These are phyloP conservation scores for Lordiphosa stackelbergi DNA, from an alignment of 1,140 invertebrate species.

Conservation along the genomic window DNA sequence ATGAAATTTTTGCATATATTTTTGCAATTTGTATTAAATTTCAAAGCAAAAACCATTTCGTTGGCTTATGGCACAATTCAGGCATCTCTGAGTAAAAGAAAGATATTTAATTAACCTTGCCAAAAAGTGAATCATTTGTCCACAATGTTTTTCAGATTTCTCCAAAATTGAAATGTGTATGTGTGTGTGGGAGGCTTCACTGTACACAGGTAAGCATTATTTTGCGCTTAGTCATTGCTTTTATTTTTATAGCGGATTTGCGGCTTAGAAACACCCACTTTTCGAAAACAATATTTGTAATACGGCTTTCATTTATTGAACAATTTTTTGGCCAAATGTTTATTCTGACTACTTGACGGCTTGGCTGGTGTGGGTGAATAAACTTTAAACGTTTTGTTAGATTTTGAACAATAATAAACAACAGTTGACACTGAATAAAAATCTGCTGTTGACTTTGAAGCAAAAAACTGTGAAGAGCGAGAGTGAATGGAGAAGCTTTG, in stretches of 20 bases:
- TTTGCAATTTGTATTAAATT: constrained; percentile 15
- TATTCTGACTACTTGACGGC: constrained; percentile 40
- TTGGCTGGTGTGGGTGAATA: constrained; percentile 65
- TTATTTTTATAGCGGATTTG: constrained; percentile 64
- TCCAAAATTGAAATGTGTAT: constrained; percentile 47
- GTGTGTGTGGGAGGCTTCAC: constrained; percentile 29
- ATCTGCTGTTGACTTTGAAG: constrained; percentile 60
- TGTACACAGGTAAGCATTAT: constrained; percentile 36
- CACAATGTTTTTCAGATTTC: constrained; percentile 41
- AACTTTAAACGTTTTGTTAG: constrained; percentile 42
- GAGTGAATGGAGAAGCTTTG: constrained; percentile 40
- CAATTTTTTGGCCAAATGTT: constrained; percentile 20
- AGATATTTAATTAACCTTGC: constrained; percentile 3
- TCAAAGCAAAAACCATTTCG: constrained; percentile 4
- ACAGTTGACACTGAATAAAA: constrained; percentile 62
- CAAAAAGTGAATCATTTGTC: constrained; percentile 9
- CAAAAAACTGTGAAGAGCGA: constrained; percentile 42
- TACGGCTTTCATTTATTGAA: background rate
- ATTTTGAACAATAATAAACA: constrained; percentile 26
- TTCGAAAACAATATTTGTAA: constrained; percentile 10
- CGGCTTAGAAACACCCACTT: constrained; percentile 61
- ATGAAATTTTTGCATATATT: constrained; percentile 36
- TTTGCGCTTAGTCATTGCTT: constrained; percentile 54
- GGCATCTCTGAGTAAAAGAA: background rate
- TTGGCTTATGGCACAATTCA: constrained; percentile 7